Evolutionary conservation across 1,140 invertebrate species (phyloP), one percentile per base, ranked within the genome.

Genomic region (Polypedilum pembai): DNA sequence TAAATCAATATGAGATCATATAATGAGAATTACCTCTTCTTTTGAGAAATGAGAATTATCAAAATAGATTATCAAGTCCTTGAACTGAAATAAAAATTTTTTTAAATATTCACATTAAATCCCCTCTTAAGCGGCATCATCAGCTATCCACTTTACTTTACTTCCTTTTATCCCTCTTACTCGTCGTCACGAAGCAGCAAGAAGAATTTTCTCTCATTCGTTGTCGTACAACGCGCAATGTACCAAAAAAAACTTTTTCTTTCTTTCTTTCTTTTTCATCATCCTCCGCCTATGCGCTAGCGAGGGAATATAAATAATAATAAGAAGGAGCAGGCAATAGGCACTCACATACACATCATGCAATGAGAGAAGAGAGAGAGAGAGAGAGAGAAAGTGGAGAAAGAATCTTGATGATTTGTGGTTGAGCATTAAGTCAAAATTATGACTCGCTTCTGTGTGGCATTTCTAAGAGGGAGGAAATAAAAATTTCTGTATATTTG

Each of bases 321-420:
- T 33, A 33, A 33, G 24, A 33, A 33, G 5, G 24, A 33, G 24
- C 24, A 33, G 24, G 24, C 24, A 33, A 5, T 33, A 33, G 24
- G 45, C 45, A 56, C 45, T n/a, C 41, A 12, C 45, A 56, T n/a
- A 56, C 12, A 33, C 24, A 33, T 33, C 24, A 33, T 33, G 5
- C 12, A 56, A 56, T 10, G 15, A 8, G 41, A 45, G 15, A 45
- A 8, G 8, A 45, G 8, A 3, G 15, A 8, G 41, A 45, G 41
- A 45, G 40, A 45, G 41, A 45, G 8, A 45, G 45, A 56, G 45
- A 15, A 15, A 56, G 45, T 56, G 45, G n/a, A 15, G n/a, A 15
- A 56, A 56, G 45, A 56, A 56, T 15, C 45, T 56, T 69, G 65
- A 69, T 69, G 65, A 69, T 69, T 69, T 69, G 65, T 69, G 65